phyloP scores from a whole-genome alignment of 2,113 vertebrate genomes.

The Seriola quinqueradiata region DNA sequence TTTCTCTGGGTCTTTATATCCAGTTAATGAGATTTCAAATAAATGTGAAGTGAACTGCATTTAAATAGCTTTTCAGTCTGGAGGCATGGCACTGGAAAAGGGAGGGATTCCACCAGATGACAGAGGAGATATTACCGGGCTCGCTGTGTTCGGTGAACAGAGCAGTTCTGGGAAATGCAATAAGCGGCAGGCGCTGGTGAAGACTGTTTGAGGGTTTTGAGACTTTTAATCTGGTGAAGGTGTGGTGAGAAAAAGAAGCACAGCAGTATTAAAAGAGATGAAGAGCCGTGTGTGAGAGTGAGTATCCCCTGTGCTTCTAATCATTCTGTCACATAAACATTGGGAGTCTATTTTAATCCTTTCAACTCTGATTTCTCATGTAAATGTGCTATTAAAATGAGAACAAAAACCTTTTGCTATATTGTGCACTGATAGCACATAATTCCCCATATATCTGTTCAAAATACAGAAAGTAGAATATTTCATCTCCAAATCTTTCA shows the following conservation, averaged over 20 bases:
- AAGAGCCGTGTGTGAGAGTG: conserved; percentile 7
- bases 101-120: conserved; percentile 71
- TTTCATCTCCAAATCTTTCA: neutral
- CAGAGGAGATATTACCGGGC: conserved; percentile 74
- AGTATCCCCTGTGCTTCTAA: conserved; percentile 31
- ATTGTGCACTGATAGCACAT: neutral
- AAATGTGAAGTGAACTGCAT: conserved; percentile 81
- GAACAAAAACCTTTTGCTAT: neutral
- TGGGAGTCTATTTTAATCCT: neutral
- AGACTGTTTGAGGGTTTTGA: conserved; percentile 55
- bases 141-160: conserved; percentile 56
- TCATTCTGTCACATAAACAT: conserved; percentile 17
- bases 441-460: neutral
- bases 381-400: neutral
- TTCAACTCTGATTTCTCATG: neutral
- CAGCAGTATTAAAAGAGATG: conserved; percentile 19
- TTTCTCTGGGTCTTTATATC: conserved; percentile 78
- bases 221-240: conserved; percentile 64
- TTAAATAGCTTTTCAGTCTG: conserved; percentile 80
- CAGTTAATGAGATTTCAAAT: conserved; percentile 84
- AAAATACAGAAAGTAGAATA: neutral
- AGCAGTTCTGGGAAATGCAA: conserved; percentile 64
- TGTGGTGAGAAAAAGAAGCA: conserved; percentile 39
- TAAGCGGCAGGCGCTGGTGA: conserved; percentile 42
- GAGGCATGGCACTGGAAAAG: conserved; percentile 66